phyloP scores from a whole-genome alignment of 1,140 invertebrate genomes.

The Oncopeltus fasciatus region DNA sequence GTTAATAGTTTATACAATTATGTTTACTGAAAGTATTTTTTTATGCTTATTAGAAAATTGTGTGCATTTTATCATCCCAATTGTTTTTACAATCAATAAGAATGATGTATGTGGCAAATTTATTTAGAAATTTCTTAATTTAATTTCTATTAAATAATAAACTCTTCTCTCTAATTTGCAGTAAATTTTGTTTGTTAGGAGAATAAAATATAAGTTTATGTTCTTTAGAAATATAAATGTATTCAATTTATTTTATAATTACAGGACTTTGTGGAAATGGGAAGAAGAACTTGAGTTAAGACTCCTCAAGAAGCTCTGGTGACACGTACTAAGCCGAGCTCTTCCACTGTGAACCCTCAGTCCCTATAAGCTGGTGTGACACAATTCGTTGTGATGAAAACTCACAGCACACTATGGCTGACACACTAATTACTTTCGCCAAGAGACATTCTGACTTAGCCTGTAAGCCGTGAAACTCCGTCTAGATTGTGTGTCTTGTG shows the following conservation, averaged over 20 bases:
- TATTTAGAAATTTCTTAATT: no score
- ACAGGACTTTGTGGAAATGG: conserved; percentile 14
- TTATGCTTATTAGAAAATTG: no score
- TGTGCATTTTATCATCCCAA: no score
- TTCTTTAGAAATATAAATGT: neutral
- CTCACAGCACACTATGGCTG: neutral
- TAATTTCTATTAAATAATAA: no score
- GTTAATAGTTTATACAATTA: no score
- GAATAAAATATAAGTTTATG: no score
- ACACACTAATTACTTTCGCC: neutral
- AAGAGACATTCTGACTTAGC: neutral
- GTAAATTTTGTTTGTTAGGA: no score
- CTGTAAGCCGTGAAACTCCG: conserved; percentile 4
- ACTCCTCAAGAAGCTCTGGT: conserved; percentile 16
- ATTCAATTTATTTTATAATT: neutral
- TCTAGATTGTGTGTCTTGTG: neutral
- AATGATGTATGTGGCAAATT: no score
- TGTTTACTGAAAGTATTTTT: no score
- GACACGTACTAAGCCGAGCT: neutral
- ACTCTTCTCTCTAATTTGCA: no score
- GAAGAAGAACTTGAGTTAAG: conserved; percentile 16
- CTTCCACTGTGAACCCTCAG: neutral
- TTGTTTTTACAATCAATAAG: no score
- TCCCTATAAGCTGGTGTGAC: neutral
- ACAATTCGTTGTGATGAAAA: neutral